These are phyloP conservation scores for Lepidostoma basale DNA, from an alignment of 1,140 invertebrate genomes.

Conservation along the genomic window DNA sequence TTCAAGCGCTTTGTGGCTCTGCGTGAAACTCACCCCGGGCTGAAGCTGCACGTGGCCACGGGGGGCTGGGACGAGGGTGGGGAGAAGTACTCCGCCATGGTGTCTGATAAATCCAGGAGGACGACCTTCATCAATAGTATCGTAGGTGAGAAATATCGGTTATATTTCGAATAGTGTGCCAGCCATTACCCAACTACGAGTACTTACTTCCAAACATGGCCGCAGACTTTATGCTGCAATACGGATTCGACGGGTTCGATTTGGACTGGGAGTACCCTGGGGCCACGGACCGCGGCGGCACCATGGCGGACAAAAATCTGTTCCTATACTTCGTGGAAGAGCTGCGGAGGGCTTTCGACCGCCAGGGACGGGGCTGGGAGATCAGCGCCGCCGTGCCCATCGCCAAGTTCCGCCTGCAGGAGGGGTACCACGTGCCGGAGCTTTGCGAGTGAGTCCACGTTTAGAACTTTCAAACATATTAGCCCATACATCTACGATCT, in stretches of 20 bases:
- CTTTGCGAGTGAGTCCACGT: slow-evolving; percentile 79
- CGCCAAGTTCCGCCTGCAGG: slow-evolving; percentile 82
- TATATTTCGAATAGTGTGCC: too few species aligned
- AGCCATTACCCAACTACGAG: too few species aligned
- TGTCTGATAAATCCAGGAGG: slow-evolving; percentile 70
- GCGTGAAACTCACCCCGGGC: slow-evolving; percentile 70
- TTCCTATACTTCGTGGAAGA: slow-evolving; percentile 87
- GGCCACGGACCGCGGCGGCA: slow-evolving; percentile 83
- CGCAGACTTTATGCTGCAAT: slow-evolving; percentile 77
- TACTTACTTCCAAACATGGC: too few species aligned
- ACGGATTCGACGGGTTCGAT: slow-evolving; percentile 82
- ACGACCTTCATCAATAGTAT: slow-evolving; percentile 77
- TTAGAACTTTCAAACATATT: too few species aligned
- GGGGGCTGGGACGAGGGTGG: slow-evolving; percentile 90
- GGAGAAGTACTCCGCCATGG: slow-evolving; percentile 82
- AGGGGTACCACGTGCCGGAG: slow-evolving; percentile 88
- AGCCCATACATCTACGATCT: too few species aligned
- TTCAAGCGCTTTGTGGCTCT: slow-evolving; percentile 83
- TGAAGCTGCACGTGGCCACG: slow-evolving; percentile 81
- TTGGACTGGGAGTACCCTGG: slow-evolving; percentile 89
- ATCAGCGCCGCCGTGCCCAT: slow-evolving; percentile 87
- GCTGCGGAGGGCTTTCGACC: slow-evolving; percentile 78
- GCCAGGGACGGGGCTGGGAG: slow-evolving; percentile 77
- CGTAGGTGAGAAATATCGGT: too few species aligned
- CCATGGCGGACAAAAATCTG: slow-evolving; percentile 80